Base-by-base conservation (phyloP, 2,888 invertebrate species). In the Aspidiotus destructor region DNA sequence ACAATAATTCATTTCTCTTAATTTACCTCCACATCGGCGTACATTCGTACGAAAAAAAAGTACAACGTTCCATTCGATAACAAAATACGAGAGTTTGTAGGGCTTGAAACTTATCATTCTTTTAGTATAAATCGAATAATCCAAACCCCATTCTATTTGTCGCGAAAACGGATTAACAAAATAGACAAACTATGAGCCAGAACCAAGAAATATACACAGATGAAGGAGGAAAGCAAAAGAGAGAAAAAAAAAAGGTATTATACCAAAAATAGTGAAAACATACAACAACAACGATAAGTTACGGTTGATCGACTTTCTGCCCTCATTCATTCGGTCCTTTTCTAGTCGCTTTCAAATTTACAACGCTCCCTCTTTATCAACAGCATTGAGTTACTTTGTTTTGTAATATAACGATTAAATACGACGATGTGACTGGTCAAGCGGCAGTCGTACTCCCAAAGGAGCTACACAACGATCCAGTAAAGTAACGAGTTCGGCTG, bases 211-310 rank as follows among this genome's bases (percentile, higher is more conserved):
- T 52, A 52, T n/a, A 52, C 52, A 52, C n/a, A n/a, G 13, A 52
- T 13, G 11, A 13, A 52, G 52, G n/a, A 13, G 52, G 52, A 52
- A 54, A 17, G 17, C 3, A 5, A 54, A 6, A n/a, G 55, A 52
- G 52, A 13, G 5, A 13, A 15, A 6, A 40, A 58, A 58, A 28
- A 28, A 28, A 28, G 40, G 40, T 11, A 16, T 17, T 17, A 58
- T 10, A 28, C 28, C 16, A 40, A 58, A 58, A 58, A 58, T 58
- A 28, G 58, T 58, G 58, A 58, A 58, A 58, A 58, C 55, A 55
- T 58, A 58, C 28, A 58, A 58, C 28, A 58, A 58, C 58, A 40
- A 40, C 58, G 58, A 58, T 58, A 55, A n/a, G 58, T 58, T 58
- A 17, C 58, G 58, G 28, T 58, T 58, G 58, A 58, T 58, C 16